phyloP scores from a whole-genome alignment of 2,888 invertebrate genomes.

The Heliconius ismenius region DNA sequence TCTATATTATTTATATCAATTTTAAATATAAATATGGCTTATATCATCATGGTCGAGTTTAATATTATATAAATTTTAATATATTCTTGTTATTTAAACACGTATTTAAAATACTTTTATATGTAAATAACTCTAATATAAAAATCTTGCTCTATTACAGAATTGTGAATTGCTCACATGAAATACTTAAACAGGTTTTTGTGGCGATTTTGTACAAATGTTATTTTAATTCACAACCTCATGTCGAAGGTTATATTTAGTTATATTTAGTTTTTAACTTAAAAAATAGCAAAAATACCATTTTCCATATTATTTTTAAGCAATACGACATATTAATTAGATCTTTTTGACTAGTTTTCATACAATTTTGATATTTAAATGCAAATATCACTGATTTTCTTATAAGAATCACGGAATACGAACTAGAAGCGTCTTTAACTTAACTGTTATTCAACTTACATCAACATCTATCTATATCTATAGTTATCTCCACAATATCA shows the following conservation, averaged over 20 bases:
- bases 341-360: too few relatives aligned
- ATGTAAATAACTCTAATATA: slow-evolving; percentile 18
- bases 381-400: not conserved
- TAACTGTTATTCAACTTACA: slow-evolving; percentile 29
- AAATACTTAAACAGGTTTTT: slow-evolving; percentile 33
- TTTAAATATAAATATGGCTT: not conserved
- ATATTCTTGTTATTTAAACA: not conserved
- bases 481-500: slow-evolving; percentile 30
- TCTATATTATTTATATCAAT: too few relatives aligned
- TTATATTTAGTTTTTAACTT: slow-evolving; percentile 32
- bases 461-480: slow-evolving; percentile 14
- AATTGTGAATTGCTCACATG: slow-evolving; percentile 27
- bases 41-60: not conserved
- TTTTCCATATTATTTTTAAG: not conserved
- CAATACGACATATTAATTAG: slow-evolving; percentile 17
- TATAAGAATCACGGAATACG: not conserved
- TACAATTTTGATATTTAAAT: not conserved
- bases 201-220: slow-evolving; percentile 34
- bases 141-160: slow-evolving; percentile 26
- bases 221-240: slow-evolving; percentile 40
- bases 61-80: not conserved
- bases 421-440: not conserved
- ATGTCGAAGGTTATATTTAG: slow-evolving; percentile 43
- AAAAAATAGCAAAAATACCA: not conserved
- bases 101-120: not conserved